Conservation (phyloP, 2,888 invertebrate species). For the Protophormia terraenovae region DNA sequence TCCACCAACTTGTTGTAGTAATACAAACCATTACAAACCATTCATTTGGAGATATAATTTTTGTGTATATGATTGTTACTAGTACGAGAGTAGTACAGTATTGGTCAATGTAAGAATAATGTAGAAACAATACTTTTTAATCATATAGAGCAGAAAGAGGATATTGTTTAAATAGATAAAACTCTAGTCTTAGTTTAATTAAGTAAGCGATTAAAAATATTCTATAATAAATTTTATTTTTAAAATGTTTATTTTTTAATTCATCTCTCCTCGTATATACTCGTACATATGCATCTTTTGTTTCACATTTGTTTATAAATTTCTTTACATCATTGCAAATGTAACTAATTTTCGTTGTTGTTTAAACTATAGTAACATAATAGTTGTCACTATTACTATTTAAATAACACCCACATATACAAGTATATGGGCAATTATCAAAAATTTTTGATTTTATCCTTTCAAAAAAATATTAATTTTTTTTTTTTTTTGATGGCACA, state of each 20-base stretch:
- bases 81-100: background rate
- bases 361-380: conserved; percentile 16
- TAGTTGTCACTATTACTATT: conserved; percentile 22
- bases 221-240: no score
- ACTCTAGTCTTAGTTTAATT: no score
- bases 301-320: background rate
- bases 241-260: no score
- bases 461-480: no score
- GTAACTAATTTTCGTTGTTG: background rate
- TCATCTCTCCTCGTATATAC: no score
- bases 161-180: no score
- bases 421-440: no score
- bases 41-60: background rate
- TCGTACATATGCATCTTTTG: background rate
- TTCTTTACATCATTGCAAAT: conserved; percentile 44
- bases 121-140: no score
- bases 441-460: no score
- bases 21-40: background rate
- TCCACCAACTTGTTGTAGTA: background rate
- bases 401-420: background rate
- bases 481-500: no score
- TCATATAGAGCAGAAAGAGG: no score
- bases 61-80: conserved; percentile 39
- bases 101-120: background rate
- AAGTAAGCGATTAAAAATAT: no score